Base-by-base conservation (phyloP, 2,888 invertebrate genomes). In the Pyrrhia umbra region DNA sequence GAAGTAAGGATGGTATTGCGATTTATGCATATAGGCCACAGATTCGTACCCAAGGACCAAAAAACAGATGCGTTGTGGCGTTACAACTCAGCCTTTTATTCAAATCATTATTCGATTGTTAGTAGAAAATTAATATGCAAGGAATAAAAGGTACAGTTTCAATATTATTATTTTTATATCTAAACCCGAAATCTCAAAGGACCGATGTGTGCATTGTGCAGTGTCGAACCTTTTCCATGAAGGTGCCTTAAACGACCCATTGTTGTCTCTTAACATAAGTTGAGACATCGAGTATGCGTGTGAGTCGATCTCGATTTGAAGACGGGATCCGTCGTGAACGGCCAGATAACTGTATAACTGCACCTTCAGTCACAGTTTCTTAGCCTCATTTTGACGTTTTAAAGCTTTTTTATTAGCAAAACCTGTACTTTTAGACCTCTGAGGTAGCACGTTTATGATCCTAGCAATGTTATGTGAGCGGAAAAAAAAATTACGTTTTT, bases 211-310 rank as follows among this genome's bases (percentile, higher is more conserved):
- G 39, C 8, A 1, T 6, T 39, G 10, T 43, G 43, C 23, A 23
- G 15, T 30, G 45, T 45, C 16, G 23, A 50, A 40, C 5, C 9
- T 46, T 46, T 30, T 40, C 37, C 47, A 20, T 39, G 23, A 59
- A 43, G 13, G 43, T 13, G 16, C 6, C 39, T 6, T 34, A 37
- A 62, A 69, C 15, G 34, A 40, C 50, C 63, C 54, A 54, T 68
- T 69, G 69, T 68, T 62, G 54, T 68, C 45, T 69, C 69, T 39
- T 20, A 49, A 37, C 51, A 52, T 68, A 60, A 67, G 61, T 52
- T 49, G 52, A 50, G 69, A 68, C 67, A 50, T 54, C 43, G 62
- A 23, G 46, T 23, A 9, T 21, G 39, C 40, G 20, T 15, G 39
- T 20, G 18, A n/a, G 34, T 50, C 39, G 40, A 50, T 65, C 43